Percentiles rank a stretch among this genome's conserved stretches.
These are phyloP conservation scores for Synchiropus splendidus DNA, from an alignment of 2,113 vertebrate genomes.

Conservation along the genomic window DNA sequence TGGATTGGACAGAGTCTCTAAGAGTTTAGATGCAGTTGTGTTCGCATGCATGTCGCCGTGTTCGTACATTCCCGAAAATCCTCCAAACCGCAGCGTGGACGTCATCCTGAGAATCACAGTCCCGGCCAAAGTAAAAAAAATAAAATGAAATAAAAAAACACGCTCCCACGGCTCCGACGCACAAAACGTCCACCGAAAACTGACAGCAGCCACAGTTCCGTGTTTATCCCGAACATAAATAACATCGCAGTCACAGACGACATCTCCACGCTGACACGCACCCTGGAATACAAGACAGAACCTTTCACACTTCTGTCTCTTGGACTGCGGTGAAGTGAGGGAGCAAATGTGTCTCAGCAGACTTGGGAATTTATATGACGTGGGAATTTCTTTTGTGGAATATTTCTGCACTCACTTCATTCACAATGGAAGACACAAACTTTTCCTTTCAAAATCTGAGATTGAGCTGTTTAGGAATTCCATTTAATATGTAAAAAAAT, in stretches of 20 bases:
- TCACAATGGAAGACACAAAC: no score
- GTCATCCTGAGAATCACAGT: slow-evolving; percentile 20
- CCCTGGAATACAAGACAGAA: slow-evolving; percentile 59
- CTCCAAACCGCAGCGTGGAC: no score
- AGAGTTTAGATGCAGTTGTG: slow-evolving; percentile 20
- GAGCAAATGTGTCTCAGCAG: no score
- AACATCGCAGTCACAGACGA: slow-evolving; percentile 66
- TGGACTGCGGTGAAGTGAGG: no score
- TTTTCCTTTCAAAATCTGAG: no score
- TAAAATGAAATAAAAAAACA: slow-evolving; percentile 9
- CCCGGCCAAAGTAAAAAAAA: slow-evolving; percentile 3
- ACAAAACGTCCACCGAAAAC: slow-evolving; percentile 29
- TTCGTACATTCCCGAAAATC: neutral
- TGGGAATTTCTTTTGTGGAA: no score
- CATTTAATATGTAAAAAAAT: no score
- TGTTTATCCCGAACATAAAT: slow-evolving; percentile 68
- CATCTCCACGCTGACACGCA: slow-evolving; percentile 60
- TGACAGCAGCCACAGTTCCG: slow-evolving; percentile 46
- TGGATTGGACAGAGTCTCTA: slow-evolving; percentile 48
- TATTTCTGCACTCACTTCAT: no score
- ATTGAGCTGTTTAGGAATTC: no score
- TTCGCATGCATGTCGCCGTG: slow-evolving; percentile 15
- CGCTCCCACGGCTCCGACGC: slow-evolving; percentile 24
- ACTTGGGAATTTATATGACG: no score
- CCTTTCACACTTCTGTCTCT: no score